Percentiles rank a stretch among this genome's conserved stretches.
These are phyloP conservation scores for Drosophila prostipennis DNA, from an alignment of 2,888 invertebrate genomes.

Conservation along the genomic window DNA sequence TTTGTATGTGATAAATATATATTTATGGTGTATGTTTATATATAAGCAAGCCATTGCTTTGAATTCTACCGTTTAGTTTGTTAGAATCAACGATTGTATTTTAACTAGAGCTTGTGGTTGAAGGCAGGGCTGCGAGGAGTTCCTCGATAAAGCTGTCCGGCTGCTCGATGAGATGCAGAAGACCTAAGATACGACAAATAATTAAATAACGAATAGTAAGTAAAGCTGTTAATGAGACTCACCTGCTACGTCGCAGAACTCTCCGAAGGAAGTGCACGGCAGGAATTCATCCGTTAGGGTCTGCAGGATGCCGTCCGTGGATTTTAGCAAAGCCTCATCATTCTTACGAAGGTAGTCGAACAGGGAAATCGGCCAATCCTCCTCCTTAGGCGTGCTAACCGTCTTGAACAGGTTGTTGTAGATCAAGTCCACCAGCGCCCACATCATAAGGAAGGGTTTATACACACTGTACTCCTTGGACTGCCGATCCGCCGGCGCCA, in stretches of 20 bases:
- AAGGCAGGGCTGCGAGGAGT: conserved; percentile 76
- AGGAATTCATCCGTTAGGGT: conserved; percentile 94
- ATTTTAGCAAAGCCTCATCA: conserved; percentile 95
- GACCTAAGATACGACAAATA: conserved; percentile 59
- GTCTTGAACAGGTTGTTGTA: conserved; percentile 95
- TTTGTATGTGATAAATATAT: conserved; percentile 67
- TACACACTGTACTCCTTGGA: conserved; percentile 91
- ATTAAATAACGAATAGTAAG: neutral
- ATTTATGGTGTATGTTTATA: conserved; percentile 39
- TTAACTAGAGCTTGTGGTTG: conserved; percentile 67
- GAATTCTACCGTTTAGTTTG: conserved; percentile 25
- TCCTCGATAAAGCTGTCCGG: conserved; percentile 83
- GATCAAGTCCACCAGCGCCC: conserved; percentile 93
- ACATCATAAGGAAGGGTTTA: conserved; percentile 93
- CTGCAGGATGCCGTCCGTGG: conserved; percentile 92
- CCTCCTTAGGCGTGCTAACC: conserved; percentile 89
- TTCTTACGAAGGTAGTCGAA: conserved; percentile 97
- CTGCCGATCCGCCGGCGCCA: conserved; percentile 85
- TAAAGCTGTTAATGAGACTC: conserved; percentile 20
- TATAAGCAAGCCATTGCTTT: conserved; percentile 42
- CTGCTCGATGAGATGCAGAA: conserved; percentile 82
- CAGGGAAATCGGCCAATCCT: conserved; percentile 94
- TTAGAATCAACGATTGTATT: conserved; percentile 20
- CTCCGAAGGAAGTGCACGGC: conserved; percentile 94
- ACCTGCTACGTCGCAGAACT: conserved; percentile 97